These are phyloP conservation scores for Andrena bicolor DNA, from an alignment of 2,888 invertebrate species.

Conservation along the genomic window DNA sequence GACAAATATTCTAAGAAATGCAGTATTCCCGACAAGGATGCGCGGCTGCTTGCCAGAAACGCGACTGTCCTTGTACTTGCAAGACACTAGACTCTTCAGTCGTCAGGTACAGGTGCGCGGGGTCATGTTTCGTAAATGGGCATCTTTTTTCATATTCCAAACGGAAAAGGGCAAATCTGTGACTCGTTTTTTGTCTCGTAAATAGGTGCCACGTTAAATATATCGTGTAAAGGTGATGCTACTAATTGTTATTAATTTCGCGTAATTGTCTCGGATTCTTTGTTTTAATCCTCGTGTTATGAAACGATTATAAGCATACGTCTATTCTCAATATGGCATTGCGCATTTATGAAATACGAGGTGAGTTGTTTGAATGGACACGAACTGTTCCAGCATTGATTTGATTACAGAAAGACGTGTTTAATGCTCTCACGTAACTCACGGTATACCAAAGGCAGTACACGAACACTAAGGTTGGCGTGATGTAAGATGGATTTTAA, in stretches of 20 bases:
- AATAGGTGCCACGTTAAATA: neutral
- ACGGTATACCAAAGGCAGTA: constrained; percentile 58
- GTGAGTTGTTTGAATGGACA: constrained; percentile 63
- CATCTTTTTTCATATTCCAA: neutral
- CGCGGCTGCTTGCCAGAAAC: constrained; percentile 76
- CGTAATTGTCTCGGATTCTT: no score
- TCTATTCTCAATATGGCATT: constrained; percentile 67
- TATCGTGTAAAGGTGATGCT: neutral
- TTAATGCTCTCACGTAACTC: constrained; percentile 67
- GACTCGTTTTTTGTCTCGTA: neutral
- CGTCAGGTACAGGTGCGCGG: constrained; percentile 42
- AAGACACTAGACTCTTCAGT: constrained; percentile 55
- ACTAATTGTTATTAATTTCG: no score
- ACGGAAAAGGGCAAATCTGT: neutral
- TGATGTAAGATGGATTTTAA: constrained; percentile 72
- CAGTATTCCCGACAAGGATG: constrained; percentile 67
- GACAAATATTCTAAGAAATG: constrained; percentile 57
- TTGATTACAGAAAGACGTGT: constrained; percentile 39
- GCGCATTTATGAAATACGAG: constrained; percentile 75
- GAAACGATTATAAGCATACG: neutral
- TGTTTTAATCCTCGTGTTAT: neutral
- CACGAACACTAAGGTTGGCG: constrained; percentile 57
- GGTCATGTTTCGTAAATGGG: constrained; percentile 27
- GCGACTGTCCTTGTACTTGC: constrained; percentile 51
- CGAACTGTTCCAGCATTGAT: constrained; percentile 13